Evolutionary conservation across 2,797 vertebrate genomes (phyloP), one percentile per base, ranked within the genome.

Genomic region (Tokudaia muenninki): DNA sequence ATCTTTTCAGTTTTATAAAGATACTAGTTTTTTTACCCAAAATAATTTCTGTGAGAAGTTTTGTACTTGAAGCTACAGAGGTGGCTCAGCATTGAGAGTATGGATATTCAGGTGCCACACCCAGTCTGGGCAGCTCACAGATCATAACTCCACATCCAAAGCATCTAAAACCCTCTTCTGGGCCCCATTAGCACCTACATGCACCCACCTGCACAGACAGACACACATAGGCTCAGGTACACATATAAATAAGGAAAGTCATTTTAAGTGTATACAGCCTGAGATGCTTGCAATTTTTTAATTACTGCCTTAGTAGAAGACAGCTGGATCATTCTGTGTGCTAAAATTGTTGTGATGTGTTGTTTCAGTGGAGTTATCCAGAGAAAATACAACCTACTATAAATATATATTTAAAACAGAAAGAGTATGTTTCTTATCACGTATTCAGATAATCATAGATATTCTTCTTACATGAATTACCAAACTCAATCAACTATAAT

Each of bases 221-320:
- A 41, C 37, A 61, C 57, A 82, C 50, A 55, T 10, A 31, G 12
- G 24, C 81, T 63, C 24, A 83, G 61, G 6, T 21, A 70, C 65
- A 55, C 34, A 22, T 31, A 84, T 6, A 70, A 50, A 67, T 86
- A 86, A 86, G 67, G 14, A 50, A 16, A 87, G 9, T 26, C 3
- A 16, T 11, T 72, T 55, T 26, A 55, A 55, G 22, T 24, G 6
- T n/a, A 41, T 26, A 75, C 24, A 44, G 10, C 47, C 92, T 93
- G 34, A 90, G 19, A 93, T 44, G 17, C 57, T 74, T 59, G 37
- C 21, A 91, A 90, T 93, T 92, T 93, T 93, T 96, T 77, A 82
- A 78, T 44, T 24, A 65, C 31, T 77, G 63, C 11, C 19, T 89
- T 91, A 91, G 75, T 2, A 72, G 44, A 95, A 83, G 34, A 82